Base-by-base conservation (phyloP, 2,113 vertebrate species). In the Rhea americana region DNA sequence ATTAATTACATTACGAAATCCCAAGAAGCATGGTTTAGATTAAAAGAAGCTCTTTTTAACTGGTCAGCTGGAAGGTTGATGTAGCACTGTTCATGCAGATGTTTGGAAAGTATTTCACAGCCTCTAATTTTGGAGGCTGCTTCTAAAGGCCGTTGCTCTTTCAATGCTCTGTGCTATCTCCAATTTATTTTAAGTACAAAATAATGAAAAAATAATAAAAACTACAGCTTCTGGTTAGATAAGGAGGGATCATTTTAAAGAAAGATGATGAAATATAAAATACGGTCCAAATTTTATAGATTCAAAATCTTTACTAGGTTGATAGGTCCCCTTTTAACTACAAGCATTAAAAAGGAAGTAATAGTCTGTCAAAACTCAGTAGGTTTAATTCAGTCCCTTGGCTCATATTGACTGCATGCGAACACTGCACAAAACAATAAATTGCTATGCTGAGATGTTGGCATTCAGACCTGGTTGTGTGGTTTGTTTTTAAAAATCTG, bases 101-200 rank as follows among this genome's bases (percentile, higher is more conserved):
- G 96, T 97, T 87, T 72, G 85, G 87, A 91, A 87, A 76, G 30
- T 68, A 92, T 87, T 87, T 63, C 93, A 75, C 72, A 82, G 94
- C 90, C 55, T 89, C 63, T 92, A 0, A 61, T 90, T 93, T 95
- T 95, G 75, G 70, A 91, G 73, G 87, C 20, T 90, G 59, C 63
- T 91, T 94, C 87, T 96, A 96, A 94, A 95, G 41, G 48, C 58
- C 90, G 59, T 24, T 95, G 73, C 63, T 90, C 72, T 93, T 94
- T 30, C 80, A 94, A 50, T 81, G 77, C 39, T 86, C 55, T 67
- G 72, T 45, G 70, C 51, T 73, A 85, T 88, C 75, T 93, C 85
- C 62, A 48, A 67, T 95, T 93, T 87, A 73, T 85, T 67, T 74
- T 39, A 75, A 92, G 37, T 28, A 48, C 30, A 90, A 67, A 48